phyloP scores from a whole-genome alignment of 2,113 vertebrate species.

The Rhynchopsitta pachyrhyncha region DNA sequence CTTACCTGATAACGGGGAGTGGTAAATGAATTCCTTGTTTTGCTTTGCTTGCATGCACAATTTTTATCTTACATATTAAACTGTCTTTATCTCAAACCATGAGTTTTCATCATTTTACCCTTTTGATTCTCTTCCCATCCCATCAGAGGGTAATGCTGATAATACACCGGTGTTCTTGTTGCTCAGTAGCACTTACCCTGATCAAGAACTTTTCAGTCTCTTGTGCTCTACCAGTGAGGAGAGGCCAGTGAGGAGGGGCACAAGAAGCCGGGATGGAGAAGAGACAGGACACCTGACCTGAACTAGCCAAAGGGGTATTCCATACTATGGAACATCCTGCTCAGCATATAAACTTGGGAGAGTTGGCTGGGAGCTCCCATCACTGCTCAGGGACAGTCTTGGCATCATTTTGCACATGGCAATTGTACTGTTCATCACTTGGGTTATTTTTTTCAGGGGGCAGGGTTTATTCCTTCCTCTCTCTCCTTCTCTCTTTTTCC shows the following conservation, averaged over 20 bases:
- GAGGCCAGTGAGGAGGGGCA: background rate
- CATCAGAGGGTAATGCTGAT: background rate
- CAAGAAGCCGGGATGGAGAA: background rate
- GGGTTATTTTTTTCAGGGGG: background rate
- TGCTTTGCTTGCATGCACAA: background rate
- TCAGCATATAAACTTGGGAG: background rate
- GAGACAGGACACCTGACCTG: background rate
- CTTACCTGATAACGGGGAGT: background rate
- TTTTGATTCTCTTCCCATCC: background rate
- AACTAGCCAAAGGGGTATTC: background rate
- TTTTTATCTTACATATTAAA: background rate
- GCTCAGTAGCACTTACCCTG: background rate
- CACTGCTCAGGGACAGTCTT: background rate
- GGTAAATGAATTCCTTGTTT: background rate
- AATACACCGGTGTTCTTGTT: background rate
- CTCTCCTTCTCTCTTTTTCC: background rate
- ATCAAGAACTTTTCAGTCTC: background rate
- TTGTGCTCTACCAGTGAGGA: background rate
- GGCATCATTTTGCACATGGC: background rate
- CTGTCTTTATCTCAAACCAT: background rate
- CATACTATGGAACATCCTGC: background rate
- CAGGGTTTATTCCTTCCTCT: background rate
- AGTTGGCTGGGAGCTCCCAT: background rate
- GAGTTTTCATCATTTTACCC: background rate
- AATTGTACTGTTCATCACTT: background rate